Percentiles rank a stretch among this genome's conserved stretches.
Evolutionary conservation across 1,140 invertebrate species (phyloP).

Genomic region (Drosophila asahinai): DNA sequence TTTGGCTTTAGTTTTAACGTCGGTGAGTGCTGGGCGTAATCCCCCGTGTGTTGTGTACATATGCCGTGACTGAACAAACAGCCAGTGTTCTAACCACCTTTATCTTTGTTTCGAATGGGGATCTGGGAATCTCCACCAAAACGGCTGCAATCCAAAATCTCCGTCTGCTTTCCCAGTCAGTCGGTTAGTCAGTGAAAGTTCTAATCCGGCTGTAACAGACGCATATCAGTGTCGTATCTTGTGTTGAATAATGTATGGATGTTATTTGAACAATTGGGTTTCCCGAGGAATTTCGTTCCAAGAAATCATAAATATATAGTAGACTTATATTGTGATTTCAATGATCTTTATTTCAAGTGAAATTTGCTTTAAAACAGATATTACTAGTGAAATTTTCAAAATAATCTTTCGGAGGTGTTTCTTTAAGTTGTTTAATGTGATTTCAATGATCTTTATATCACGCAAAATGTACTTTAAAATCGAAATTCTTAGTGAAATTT

Average conservation of each 20-base stretch:
- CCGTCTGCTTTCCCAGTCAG: slow-evolving; percentile 39
- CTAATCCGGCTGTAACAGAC: slow-evolving; percentile 68
- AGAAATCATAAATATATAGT: neutral
- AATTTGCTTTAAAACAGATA: too few relatives aligned
- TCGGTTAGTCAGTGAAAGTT: slow-evolving; percentile 68
- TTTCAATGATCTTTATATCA: too few relatives aligned
- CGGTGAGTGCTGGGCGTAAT: slow-evolving; percentile 32
- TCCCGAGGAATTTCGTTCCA: neutral
- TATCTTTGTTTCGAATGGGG: slow-evolving; percentile 7
- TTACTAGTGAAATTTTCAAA: too few relatives aligned
- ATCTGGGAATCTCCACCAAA: slow-evolving; percentile 6
- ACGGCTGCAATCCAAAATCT: neutral
- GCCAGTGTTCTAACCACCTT: slow-evolving; percentile 16
- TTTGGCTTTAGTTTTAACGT: slow-evolving; percentile 40
- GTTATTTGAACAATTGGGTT: slow-evolving; percentile 48
- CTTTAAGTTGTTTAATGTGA: too few relatives aligned
- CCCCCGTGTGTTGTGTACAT: slow-evolving; percentile 20
- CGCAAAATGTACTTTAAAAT: too few relatives aligned
- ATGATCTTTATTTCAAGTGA: too few relatives aligned
- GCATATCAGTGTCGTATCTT: slow-evolving; percentile 40
- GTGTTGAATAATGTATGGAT: slow-evolving; percentile 61
- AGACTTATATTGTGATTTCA: neutral
- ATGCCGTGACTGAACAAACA: slow-evolving; percentile 32
- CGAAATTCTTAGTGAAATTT: too few relatives aligned
- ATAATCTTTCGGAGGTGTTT: too few relatives aligned